Percentiles rank a stretch among this genome's conserved stretches.
phyloP scores from a whole-genome alignment of 2,888 invertebrate species.

The Asteroscopus sphinx region DNA sequence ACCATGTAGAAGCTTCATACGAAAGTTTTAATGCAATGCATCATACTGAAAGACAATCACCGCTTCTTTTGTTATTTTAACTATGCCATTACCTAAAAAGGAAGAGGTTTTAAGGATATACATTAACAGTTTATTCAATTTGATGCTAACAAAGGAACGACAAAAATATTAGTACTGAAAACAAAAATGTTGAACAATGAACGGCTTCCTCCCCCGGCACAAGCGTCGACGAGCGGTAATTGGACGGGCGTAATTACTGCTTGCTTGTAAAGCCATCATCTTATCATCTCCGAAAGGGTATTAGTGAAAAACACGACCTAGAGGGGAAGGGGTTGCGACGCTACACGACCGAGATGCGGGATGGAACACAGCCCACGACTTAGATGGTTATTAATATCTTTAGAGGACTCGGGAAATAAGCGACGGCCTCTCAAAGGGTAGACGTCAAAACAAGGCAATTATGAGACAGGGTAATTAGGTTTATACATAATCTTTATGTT shows the following conservation, averaged over 20 bases:
- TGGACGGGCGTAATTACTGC: conserved; percentile 86
- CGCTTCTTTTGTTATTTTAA: not conserved
- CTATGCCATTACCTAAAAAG: not conserved
- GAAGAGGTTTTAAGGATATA: conserved; percentile 1
- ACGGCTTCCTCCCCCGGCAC: conserved; percentile 64
- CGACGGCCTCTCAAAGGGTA: conserved; percentile 86
- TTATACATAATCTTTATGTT: conserved; percentile 81
- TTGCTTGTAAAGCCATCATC: conserved; percentile 88
- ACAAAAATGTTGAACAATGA: conserved; percentile 72
- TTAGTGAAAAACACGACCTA: conserved; percentile 85
- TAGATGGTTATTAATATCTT: conserved; percentile 88
- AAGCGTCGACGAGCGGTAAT: conserved; percentile 77
- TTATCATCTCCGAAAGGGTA: conserved; percentile 87
- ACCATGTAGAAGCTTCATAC: not conserved
- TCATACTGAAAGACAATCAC: not conserved
- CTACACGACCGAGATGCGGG: conserved; percentile 70
- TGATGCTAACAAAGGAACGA: conserved; percentile 41
- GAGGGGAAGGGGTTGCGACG: conserved; percentile 59
- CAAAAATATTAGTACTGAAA: conserved; percentile 62
- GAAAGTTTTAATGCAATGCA: not conserved
- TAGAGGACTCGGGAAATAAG: conserved; percentile 83
- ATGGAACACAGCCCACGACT: conserved; percentile 80
- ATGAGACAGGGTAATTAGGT: conserved; percentile 87
- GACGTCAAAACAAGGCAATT: conserved; percentile 89
- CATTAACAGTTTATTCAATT: conserved; percentile 40